These are phyloP conservation scores for Lepas anatifera DNA, from an alignment of 2,888 invertebrate genomes.

Conservation along the genomic window DNA sequence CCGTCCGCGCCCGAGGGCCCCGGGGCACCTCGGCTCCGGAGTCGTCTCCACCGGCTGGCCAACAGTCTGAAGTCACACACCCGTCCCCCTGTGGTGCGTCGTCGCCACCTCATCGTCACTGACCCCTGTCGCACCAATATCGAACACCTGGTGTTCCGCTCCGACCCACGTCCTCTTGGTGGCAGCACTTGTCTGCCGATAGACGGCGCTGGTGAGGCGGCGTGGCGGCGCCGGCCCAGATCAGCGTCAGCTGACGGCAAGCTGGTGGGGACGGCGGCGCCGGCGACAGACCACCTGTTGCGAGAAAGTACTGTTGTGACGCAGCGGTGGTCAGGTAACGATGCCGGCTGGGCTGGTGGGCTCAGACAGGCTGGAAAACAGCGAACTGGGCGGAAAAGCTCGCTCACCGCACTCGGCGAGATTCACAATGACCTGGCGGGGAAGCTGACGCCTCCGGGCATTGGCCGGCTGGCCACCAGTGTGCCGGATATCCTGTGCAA, in stretches of 20 bases:
- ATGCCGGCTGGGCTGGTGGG: neutral
- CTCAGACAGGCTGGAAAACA: neutral
- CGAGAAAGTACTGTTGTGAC: neutral
- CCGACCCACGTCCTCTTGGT: neutral
- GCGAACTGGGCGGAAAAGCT: no score
- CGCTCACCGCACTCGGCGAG: no score
- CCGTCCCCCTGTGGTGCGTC: neutral
- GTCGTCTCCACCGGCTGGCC: neutral
- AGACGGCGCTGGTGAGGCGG: neutral
- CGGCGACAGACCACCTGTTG: neutral
- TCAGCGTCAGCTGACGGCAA: neutral
- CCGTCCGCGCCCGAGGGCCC: neutral
- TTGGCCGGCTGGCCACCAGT: neutral
- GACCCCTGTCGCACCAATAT: conserved; percentile 8
- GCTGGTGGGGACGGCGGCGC: neutral
- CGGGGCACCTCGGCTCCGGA: neutral
- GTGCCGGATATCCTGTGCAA: conserved; percentile 1
- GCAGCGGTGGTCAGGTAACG: neutral
- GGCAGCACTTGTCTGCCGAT: neutral
- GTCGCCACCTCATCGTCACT: neutral
- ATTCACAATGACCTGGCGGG: neutral
- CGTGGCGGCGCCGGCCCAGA: neutral
- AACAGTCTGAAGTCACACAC: conserved; percentile 7
- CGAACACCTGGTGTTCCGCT: conserved; percentile 6
- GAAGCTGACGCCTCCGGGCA: neutral